Evolutionary conservation across 2,888 invertebrate species (phyloP), one percentile per base, ranked within the genome.

Genomic region (Amiota mariae): DNA sequence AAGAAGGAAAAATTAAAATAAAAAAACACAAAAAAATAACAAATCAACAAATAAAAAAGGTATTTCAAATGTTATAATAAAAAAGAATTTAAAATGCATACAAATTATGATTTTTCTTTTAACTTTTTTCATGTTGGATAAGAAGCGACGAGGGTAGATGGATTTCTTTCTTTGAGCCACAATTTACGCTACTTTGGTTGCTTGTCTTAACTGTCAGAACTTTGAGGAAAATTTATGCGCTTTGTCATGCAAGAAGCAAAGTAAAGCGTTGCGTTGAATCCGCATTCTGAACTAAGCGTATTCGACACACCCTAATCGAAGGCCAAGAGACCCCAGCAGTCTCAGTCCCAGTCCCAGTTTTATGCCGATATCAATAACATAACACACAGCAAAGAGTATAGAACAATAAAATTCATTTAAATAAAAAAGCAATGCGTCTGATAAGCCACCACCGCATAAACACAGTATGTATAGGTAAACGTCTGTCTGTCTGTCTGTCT

Each of bases 321-420:
- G 24, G 46, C 36, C 63, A 63, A 63, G n/a, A 63, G 11, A 36
- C n/a, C 24, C 4, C 24, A 20, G 15, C 4, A 6, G 24, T 11
- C n/a, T n/a, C n/a, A 20, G 20, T 20, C 18, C 59, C 15, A 59
- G 54, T 15, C 18, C 15, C 59, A 36, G 36, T 36, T 36, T 36
- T 4, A 36, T 36, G 36, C 6, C 36, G 57, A 57, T 57, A 61
- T 24, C 61, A 61, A 24, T 61, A 61, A 61, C 61, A 61, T 6
- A 61, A 15, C 12, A 51, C n/a, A 54, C 54, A 54, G n/a, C 12
- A 54, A 54, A 54, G n/a, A 54, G n/a, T 36, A 36, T 36, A 36
- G 15, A 67, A 67, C 67, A 67, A 67, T 51, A 47, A 67, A 67
- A 67, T 67, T 15, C 49, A 67, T 67, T 51, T 67, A 67, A 67